Conservation (phyloP, 2,797 vertebrate genomes). For the Falco novaeseelandiae region DNA sequence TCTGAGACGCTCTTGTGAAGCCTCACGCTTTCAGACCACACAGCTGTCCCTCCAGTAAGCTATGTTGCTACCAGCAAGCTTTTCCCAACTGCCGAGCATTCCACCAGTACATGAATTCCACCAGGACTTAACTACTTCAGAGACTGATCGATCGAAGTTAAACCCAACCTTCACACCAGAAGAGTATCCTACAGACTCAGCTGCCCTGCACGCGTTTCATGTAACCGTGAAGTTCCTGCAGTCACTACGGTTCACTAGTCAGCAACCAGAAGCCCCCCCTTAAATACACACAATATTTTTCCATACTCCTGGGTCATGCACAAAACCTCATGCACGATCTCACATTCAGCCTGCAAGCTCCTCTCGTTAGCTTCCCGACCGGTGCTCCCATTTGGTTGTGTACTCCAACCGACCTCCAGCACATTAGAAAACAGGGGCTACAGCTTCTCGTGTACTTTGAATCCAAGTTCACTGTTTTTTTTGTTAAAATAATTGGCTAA, state of each 20-base stretch:
- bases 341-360: not conserved
- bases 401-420: not conserved
- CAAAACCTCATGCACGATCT: rapidly evolving
- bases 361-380: not conserved
- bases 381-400: not conserved
- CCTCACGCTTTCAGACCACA: not conserved
- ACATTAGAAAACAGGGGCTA: not conserved
- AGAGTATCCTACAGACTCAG: not conserved
- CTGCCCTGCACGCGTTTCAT: rapidly evolving
- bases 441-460: not conserved
- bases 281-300: not conserved
- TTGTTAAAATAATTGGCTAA: not conserved
- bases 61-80: not conserved
- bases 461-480: not conserved
- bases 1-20: not conserved
- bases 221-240: not conserved
- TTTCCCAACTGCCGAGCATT: not conserved
- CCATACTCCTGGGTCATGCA: not conserved
- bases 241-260: not conserved
- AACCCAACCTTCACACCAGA: not conserved
- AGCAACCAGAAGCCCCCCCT: not conserved
- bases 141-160: not conserved
- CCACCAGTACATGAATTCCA: not conserved
- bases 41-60: not conserved
- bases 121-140: not conserved